Evolutionary conservation across 2,113 vertebrate species (phyloP).

Genomic region (Vidua chalybeata): DNA sequence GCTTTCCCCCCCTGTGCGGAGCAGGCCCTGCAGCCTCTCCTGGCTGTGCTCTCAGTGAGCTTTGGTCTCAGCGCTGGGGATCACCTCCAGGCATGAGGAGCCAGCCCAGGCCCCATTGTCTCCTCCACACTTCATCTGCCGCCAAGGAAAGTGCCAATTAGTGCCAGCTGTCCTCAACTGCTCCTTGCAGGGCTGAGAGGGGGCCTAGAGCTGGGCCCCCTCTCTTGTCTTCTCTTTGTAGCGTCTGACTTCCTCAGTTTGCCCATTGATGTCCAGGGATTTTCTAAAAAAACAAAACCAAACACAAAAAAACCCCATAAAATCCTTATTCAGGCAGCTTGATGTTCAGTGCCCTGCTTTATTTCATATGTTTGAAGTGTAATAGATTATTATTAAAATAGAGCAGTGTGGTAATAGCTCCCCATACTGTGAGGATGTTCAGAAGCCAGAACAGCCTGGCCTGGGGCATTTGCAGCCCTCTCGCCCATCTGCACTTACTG

Average conservation of each 20-base stretch:
- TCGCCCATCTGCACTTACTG: neutral
- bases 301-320: neutral
- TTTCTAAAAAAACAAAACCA: neutral
- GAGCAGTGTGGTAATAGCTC: neutral
- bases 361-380: neutral
- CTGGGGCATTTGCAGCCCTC: conserved; percentile 31
- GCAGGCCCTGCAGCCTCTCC: neutral
- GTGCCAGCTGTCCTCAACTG: conserved; percentile 14
- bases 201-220: neutral
- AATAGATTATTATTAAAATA: neutral
- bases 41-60: neutral
- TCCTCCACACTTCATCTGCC: neutral
- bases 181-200: neutral
- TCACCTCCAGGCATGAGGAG: neutral
- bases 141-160: conserved; percentile 38
- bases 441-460: neutral
- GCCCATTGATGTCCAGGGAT: neutral
- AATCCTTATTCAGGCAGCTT: neutral
- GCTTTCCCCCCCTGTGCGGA: neutral
- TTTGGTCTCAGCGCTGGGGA: neutral
- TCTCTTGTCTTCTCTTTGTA: neutral
- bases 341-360: neutral
- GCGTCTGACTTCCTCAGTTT: neutral
- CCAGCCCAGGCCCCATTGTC: conserved; percentile 23
- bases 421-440: neutral